phyloP scores from a whole-genome alignment of 1,140 invertebrate species.

The Drosophila pallidifrons region DNA sequence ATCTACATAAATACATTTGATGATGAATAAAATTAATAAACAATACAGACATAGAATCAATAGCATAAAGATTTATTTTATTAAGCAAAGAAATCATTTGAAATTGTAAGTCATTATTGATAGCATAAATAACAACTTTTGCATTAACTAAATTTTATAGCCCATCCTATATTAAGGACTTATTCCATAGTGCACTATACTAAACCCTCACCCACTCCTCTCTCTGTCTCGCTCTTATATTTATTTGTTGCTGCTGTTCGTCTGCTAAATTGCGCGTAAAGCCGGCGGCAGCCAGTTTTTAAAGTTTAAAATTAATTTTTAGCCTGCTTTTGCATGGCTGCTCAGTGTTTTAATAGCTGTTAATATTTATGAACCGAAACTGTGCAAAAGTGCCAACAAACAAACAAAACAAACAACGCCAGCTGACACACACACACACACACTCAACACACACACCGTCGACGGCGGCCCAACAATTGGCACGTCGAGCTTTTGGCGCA shows the following conservation, averaged over 20 bases:
- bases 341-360: constrained; percentile 71
- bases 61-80: too few species aligned
- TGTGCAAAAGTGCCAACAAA: constrained; percentile 61
- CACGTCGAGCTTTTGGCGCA: constrained; percentile 24
- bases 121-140: too few species aligned
- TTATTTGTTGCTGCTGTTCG: background rate
- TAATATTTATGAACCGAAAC: constrained; percentile 75
- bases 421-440: constrained; percentile 3
- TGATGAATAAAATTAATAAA: too few species aligned
- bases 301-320: constrained; percentile 78
- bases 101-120: too few species aligned
- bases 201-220: constrained; percentile 1
- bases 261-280: constrained; percentile 63
- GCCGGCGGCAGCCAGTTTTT: constrained; percentile 61
- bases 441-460: background rate
- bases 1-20: too few species aligned
- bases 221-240: background rate
- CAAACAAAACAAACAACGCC: constrained; percentile 53
- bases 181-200: too few species aligned
- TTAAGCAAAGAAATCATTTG: too few species aligned
- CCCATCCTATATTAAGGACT: too few species aligned
- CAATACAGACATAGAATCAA: too few species aligned
- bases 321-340: constrained; percentile 29
- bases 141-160: too few species aligned
- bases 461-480: constrained; percentile 20